phyloP scores from a whole-genome alignment of 1,140 invertebrate species.

The Penaeus japonicus region DNA sequence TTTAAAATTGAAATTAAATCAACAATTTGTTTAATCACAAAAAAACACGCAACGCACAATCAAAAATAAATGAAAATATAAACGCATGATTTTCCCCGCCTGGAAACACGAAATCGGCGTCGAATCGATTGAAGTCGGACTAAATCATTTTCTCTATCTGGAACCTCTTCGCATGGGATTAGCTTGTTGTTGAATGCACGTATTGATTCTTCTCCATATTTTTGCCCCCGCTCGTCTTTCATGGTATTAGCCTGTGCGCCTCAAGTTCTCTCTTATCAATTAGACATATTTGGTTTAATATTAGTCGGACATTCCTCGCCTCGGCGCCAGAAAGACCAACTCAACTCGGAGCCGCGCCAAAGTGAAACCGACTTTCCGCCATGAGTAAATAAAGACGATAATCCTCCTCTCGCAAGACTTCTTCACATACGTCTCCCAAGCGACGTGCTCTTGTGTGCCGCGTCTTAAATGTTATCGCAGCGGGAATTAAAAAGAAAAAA shows the following conservation, averaged over 20 bases:
- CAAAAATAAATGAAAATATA: no score
- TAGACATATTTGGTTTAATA: slow-evolving; percentile 57
- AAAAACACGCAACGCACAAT: no score
- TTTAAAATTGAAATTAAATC: no score
- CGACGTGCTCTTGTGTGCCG: background rate
- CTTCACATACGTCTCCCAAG: background rate
- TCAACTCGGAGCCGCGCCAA: background rate
- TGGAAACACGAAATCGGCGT: no score
- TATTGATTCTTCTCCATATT: slow-evolving; percentile 45
- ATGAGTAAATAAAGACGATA: background rate
- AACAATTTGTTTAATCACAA: no score
- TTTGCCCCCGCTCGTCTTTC: slow-evolving; percentile 31
- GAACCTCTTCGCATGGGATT: slow-evolving; percentile 28
- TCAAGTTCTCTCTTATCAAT: slow-evolving; percentile 48
- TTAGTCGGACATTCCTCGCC: slow-evolving; percentile 30
- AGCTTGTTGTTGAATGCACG: slow-evolving; percentile 56
- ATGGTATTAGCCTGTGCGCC: slow-evolving; percentile 46
- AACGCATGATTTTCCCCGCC: no score
- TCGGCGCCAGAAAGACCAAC: background rate
- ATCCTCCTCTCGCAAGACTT: background rate
- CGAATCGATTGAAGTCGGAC: background rate
- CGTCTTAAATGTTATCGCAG: slow-evolving; percentile 56
- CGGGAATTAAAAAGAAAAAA: slow-evolving; percentile 40
- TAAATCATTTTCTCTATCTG: slow-evolving; percentile 23
- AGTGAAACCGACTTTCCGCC: background rate